These are phyloP conservation scores for Mormyrus lacerda DNA, from an alignment of 2,113 vertebrate species.

Conservation along the genomic window DNA sequence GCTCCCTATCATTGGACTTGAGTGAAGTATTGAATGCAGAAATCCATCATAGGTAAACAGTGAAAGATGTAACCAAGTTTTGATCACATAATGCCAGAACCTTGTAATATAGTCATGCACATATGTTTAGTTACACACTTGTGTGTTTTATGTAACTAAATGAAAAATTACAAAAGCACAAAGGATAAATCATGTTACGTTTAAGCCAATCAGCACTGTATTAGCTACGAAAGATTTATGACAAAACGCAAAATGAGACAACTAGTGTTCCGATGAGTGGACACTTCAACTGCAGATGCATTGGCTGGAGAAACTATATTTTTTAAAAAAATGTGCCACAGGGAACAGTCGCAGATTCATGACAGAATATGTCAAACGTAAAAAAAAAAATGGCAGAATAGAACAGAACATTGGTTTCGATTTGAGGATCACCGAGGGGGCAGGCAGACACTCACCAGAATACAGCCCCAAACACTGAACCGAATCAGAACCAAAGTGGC, in stretches of 20 bases:
- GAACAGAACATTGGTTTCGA: not conserved
- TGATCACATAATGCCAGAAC: not conserved
- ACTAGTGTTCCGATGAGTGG: not conserved
- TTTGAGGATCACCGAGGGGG: not conserved
- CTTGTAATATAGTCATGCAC: not conserved
- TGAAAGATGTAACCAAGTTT: not conserved
- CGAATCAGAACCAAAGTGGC: not conserved
- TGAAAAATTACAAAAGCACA: not conserved
- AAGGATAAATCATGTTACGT: not conserved
- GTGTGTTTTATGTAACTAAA: not conserved
- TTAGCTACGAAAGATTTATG: not conserved
- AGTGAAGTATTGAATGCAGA: not conserved
- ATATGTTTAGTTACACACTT: not conserved
- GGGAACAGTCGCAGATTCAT: not conserved
- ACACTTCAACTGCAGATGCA: not conserved
- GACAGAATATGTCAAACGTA: not conserved
- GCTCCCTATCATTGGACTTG: not conserved
- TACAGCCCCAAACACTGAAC: not conserved
- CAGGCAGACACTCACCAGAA: not conserved
- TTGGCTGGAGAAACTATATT: not conserved
- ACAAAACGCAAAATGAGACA: not conserved
- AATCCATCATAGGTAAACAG: not conserved
- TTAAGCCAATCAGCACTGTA: not conserved
- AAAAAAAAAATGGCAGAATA: not conserved
- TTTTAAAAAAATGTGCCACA: not conserved